Conservation (phyloP, 2,113 vertebrate genomes). For the Isichthys henryi region DNA sequence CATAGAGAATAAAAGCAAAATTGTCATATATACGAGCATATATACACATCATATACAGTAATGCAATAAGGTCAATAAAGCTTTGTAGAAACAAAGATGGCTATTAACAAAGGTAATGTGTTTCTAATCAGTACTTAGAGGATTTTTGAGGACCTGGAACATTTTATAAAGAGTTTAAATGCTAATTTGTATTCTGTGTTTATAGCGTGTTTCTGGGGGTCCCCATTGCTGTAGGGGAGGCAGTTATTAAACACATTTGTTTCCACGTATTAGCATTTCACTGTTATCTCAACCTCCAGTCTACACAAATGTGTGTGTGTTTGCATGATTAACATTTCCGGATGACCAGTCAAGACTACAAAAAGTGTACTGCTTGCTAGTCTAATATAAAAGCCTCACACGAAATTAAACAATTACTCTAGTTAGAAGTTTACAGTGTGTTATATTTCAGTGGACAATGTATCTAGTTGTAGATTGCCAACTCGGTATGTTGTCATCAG, state of each 20-base stretch:
- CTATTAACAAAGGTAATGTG: slow-evolving; percentile 36
- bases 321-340: neutral
- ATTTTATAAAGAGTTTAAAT: neutral
- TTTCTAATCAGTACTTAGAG: neutral
- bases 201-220: neutral
- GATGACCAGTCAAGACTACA: neutral
- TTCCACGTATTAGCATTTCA: neutral
- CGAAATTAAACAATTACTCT: neutral
- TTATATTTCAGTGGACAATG: neutral
- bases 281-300: neutral
- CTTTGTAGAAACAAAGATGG: slow-evolving; percentile 34
- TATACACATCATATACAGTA: slow-evolving; percentile 24
- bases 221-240: neutral
- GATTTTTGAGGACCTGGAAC: neutral
- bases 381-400: neutral
- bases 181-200: neutral
- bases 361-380: neutral
- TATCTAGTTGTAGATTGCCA: neutral
- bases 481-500: neutral
- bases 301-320: neutral
- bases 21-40: slow-evolving; percentile 8
- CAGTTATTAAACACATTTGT: neutral
- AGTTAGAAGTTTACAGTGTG: neutral
- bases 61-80: slow-evolving; percentile 37
- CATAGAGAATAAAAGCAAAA: slow-evolving; percentile 44